phyloP scores from a whole-genome alignment of 2,113 vertebrate species.

The Nipponia nippon region DNA sequence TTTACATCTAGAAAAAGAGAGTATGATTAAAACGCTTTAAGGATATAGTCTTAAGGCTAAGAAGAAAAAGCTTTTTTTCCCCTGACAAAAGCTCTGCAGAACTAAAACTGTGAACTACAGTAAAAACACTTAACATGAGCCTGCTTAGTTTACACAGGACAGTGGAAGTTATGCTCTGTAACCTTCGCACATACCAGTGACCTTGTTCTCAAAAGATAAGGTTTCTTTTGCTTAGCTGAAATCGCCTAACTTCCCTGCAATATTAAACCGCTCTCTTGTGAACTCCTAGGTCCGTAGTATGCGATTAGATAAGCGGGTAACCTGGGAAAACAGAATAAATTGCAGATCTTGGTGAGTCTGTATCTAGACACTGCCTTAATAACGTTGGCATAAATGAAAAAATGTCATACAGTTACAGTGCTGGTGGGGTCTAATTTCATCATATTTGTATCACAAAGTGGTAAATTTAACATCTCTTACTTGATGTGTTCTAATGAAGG shows the following conservation, averaged over 20 bases:
- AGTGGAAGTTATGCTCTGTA: background rate
- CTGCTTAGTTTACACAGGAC: background rate
- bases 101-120: background rate
- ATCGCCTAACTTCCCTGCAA: background rate
- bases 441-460: background rate
- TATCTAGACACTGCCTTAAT: background rate
- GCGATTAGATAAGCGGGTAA: background rate
- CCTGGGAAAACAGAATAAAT: background rate
- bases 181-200: rapidly evolving
- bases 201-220: background rate
- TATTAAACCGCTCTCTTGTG: background rate
- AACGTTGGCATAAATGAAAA: background rate
- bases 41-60: background rate
- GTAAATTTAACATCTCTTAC: background rate
- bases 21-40: background rate
- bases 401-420: background rate
- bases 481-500: background rate
- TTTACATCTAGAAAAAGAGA: background rate
- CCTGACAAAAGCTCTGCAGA: background rate
- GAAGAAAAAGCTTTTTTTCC: background rate
- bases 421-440: background rate
- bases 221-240: background rate
- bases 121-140: rapidly evolving
- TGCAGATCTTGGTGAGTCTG: background rate
- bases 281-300: rapidly evolving